Base-by-base conservation (phyloP, 2,888 invertebrate genomes). In the Drosophila monieri region DNA sequence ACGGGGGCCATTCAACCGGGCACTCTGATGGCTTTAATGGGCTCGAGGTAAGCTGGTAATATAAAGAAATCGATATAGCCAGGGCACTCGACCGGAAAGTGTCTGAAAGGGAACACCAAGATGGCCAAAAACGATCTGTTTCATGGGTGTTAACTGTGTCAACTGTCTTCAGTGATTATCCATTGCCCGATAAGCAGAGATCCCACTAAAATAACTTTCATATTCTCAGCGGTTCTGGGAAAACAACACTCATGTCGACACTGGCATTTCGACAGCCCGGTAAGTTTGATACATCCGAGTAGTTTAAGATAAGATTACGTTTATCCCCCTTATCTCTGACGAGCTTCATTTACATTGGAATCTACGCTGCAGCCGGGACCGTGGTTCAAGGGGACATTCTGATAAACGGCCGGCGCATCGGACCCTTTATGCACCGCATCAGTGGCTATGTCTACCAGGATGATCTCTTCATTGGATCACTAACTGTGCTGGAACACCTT, bases 361-460 rank as follows among this genome's bases (percentile, higher is more conserved):
- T 65, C 55, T 47, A 46, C 18, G 27, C 14, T 80, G 8, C 88
- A 95, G 96, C 93, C 71, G 95, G 94, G 4, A 93, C 95, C 3
- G 92, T 94, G 14, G 94, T 95, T 2, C 95, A 96, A 81, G 97
- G 97, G 2, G 95, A 96, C 64, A 94, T 97, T 68, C 92, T 95
- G n/a, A 94, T 96, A 87, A 96, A 97, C 89, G 96, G 97, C 0
- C 90, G 93, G 32, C 93, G 93, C 0, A 93, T 95, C 10, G 94
- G 95, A 2, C 93, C 94, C 61, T 96, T 95, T 88, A 96, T 97
- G 95, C 95, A 95, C 85, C 93, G 94, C 59, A 93, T 96, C 69
- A 96, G 96, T 80, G 98, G 97, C 0, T 98, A 95, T 91, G 96
- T 98, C 93, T 96, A 97, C 79, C 98, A 98, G 90, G 96, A 98